Conservation (phyloP, 2,888 invertebrate genomes). For the Apoda limacodes region DNA sequence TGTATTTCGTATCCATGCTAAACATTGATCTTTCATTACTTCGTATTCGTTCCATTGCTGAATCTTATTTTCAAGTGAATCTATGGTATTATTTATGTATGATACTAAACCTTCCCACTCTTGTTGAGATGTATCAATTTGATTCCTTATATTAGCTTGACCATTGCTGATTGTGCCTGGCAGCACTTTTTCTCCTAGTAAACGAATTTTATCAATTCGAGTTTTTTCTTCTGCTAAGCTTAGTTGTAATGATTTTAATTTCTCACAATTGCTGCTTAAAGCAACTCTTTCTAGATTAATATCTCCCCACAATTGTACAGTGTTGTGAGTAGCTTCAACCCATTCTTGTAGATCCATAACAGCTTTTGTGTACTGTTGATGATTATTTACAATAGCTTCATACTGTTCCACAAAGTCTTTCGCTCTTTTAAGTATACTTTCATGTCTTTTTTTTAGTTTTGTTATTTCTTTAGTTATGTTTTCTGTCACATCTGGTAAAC, state of each 20-base stretch:
- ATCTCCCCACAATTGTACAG: constrained; percentile 86
- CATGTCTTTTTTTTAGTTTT: constrained; percentile 78
- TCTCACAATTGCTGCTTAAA: constrained; percentile 87
- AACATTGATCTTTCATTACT: constrained; percentile 83
- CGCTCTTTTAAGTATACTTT: constrained; percentile 75
- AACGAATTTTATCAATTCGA: constrained; percentile 82
- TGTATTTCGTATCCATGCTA: constrained; percentile 88
- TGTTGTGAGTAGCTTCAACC: constrained; percentile 85
- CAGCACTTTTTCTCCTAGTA: constrained; percentile 89
- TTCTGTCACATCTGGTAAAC: constrained; percentile 82
- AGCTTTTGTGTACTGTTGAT: constrained; percentile 89
- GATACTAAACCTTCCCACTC: constrained; percentile 90
- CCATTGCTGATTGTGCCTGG: constrained; percentile 87
- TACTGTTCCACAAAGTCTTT: constrained; percentile 86
- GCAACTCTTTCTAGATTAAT: constrained; percentile 85
- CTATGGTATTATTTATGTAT: constrained; percentile 81
- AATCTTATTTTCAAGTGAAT: constrained; percentile 83
- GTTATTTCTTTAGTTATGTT: constrained; percentile 79
- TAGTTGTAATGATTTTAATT: constrained; percentile 82
- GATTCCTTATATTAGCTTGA: constrained; percentile 86
- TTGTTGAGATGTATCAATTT: constrained; percentile 89
- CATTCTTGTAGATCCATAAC: constrained; percentile 90
- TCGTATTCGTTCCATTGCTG: constrained; percentile 95
- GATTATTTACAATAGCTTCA: constrained; percentile 88
- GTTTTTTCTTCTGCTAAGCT: constrained; percentile 89